Percentiles rank a stretch among this genome's conserved stretches.
phyloP scores from a whole-genome alignment of 2,888 invertebrate species.

The Petrolisthes manimaculis region DNA sequence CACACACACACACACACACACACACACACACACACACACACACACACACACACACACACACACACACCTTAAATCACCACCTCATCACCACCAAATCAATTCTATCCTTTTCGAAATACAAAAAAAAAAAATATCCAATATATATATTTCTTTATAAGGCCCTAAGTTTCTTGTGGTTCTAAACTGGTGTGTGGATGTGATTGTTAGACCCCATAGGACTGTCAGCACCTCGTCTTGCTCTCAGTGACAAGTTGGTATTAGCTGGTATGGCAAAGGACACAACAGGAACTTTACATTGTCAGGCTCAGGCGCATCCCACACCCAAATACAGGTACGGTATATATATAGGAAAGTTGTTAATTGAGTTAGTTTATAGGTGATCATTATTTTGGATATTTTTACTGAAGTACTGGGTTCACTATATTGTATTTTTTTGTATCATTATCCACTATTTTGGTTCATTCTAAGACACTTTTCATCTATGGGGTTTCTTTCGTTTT shows the following conservation, averaged over 20 bases:
- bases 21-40: no score
- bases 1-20: no score
- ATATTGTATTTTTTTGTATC: no score
- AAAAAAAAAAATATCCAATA: neutral
- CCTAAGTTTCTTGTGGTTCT: no score
- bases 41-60: no score
- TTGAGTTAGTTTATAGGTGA: no score
- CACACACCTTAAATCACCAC: neutral
- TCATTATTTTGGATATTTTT: no score
- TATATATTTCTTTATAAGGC: neutral
- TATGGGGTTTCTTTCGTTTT: no score
- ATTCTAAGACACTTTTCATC: no score
- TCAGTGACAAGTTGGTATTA: conserved; percentile 32
- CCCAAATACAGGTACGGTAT: conserved; percentile 45
- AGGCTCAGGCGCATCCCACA: conserved; percentile 66
- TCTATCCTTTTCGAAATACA: neutral
- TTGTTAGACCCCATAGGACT: conserved; percentile 29
- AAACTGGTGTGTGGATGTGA: neutral
- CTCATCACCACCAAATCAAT: no score
- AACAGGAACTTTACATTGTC: conserved; percentile 58
- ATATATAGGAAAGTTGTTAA: neutral
- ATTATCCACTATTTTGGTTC: no score
- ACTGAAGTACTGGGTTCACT: no score
- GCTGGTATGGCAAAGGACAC: neutral
- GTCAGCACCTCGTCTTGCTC: conserved; percentile 21